Percentiles rank a stretch among this genome's conserved stretches.
These are phyloP conservation scores for Epinephelus cyanopodus DNA, from an alignment of 2,113 vertebrate species.

Conservation along the genomic window DNA sequence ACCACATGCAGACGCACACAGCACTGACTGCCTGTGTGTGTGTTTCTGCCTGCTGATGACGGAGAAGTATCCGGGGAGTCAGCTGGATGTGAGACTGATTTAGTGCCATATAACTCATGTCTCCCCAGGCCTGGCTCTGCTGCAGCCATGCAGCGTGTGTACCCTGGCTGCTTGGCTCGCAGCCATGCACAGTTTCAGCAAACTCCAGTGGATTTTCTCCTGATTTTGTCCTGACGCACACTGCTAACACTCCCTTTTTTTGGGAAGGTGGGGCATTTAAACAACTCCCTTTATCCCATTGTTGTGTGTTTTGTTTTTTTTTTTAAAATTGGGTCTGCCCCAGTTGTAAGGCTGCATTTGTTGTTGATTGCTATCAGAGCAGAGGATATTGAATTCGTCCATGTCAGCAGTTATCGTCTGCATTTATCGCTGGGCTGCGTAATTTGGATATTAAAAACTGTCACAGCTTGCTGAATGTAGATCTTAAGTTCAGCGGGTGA, in stretches of 20 bases:
- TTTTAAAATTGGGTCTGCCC: background rate
- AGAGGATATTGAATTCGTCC: constrained; percentile 53
- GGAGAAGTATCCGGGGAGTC: constrained; percentile 52
- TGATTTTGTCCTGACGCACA: constrained; percentile 53
- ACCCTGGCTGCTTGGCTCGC: constrained; percentile 34
- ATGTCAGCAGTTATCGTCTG: constrained; percentile 51
- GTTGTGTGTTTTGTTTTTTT: background rate
- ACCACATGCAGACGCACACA: constrained; percentile 13
- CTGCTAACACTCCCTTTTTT: constrained; percentile 33
- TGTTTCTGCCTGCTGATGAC: constrained; percentile 27
- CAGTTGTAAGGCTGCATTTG: constrained; percentile 15
- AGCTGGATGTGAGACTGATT: constrained; percentile 67
- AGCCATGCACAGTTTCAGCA: constrained; percentile 49
- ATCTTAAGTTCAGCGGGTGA: constrained; percentile 42
- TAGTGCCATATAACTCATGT: constrained; percentile 60
- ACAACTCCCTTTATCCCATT: constrained; percentile 15
- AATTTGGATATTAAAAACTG: constrained; percentile 64
- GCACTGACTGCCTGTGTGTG: constrained; percentile 13
- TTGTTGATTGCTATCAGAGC: constrained; percentile 46
- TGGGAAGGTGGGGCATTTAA: background rate
- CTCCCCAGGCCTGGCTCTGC: constrained; percentile 40
- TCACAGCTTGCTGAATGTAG: constrained; percentile 57
- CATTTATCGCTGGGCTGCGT: constrained; percentile 48
- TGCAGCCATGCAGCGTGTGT: constrained; percentile 26
- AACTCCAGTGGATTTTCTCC: constrained; percentile 53